These are phyloP conservation scores for Heliocidaris erythrogramma DNA, from an alignment of 35 echinoderm and acorn worm genomes.

Conservation along the genomic window DNA sequence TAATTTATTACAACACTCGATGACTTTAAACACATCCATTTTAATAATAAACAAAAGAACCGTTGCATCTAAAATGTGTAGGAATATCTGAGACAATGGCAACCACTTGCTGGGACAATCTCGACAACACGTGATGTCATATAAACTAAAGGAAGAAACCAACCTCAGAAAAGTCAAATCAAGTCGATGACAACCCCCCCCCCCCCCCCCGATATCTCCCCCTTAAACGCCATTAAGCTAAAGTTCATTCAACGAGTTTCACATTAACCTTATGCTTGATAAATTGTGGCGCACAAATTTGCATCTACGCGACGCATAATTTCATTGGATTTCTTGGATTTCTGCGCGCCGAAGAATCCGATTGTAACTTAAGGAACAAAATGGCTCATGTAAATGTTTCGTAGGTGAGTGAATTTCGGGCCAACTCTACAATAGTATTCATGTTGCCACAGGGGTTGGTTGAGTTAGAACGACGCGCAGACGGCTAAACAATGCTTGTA, in stretches of 20 bases:
- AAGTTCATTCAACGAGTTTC: background rate
- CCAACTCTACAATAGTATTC: background rate
- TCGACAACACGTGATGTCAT: background rate
- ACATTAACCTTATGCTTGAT: too few relatives aligned
- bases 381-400: background rate
- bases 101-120: background rate
- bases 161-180: background rate
- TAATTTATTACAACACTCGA: too few relatives aligned
- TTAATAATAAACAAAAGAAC: too few relatives aligned
- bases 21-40: too few relatives aligned
- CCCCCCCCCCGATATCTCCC: background rate
- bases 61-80: too few relatives aligned
- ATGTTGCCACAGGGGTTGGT: slow-evolving; percentile 7
- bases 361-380: background rate
- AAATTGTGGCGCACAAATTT: background rate
- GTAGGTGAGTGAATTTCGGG: background rate
- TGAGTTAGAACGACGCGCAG: slow-evolving; percentile 11
- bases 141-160: background rate
- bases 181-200: background rate
- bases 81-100: too few relatives aligned
- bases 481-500: slow-evolving; percentile 26
- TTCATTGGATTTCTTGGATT: background rate
- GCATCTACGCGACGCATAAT: background rate
- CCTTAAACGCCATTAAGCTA: background rate
- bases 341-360: background rate